Base-by-base conservation (phyloP, 2,888 invertebrate genomes). In the Amaurobius ferox region DNA sequence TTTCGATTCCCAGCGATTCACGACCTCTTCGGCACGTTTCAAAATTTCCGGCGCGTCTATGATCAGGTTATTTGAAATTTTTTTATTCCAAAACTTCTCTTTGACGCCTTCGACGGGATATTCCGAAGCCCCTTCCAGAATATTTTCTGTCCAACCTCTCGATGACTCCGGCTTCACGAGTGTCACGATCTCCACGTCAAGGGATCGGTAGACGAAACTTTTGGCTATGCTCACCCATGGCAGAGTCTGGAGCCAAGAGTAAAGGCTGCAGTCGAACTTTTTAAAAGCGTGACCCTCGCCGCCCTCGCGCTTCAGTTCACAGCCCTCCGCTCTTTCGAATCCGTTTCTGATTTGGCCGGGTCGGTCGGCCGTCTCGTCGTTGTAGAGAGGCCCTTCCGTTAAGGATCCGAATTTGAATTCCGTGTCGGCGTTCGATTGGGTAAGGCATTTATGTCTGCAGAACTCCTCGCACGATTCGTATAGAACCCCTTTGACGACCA, bases 11-110 rank as follows among this genome's bases (percentile, higher is more conserved):
- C 78, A 79, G 23, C 78, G 48, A 16, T 35, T 19, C 9, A 79
- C 44, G 0, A 79, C 78, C 9, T 62, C 78, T 39, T 79, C 78
- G 11, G 78, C 78, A 16, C 62, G n/a, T n/a, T 40, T 70, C 40
- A 79, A n/a, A 13, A 79, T 68, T n/a, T 79, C 70, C 26, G 78
- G 61, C 11, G 78, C 70, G 19, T 70, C 78, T 7, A 62, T 35
- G 16, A 79, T 70, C 40, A 79, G 23, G 55, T 62, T 70, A 1
- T 62, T 19, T 2, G 70, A 9, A 0, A 79, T 79, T 30, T 30
- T 61, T 23, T 30, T 35, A n/a, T 70, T 79, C 70, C 78, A 70
- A 13, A 79, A 79, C n/a, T 39, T n/a, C 13, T 71, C 70, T 55
- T 68, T 68, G 16, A 77, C 5, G 23, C 68, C 61, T 11, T 61